These are phyloP conservation scores for Thalassaphorura encarpata DNA, from an alignment of 1,140 invertebrate genomes.

Conservation along the genomic window DNA sequence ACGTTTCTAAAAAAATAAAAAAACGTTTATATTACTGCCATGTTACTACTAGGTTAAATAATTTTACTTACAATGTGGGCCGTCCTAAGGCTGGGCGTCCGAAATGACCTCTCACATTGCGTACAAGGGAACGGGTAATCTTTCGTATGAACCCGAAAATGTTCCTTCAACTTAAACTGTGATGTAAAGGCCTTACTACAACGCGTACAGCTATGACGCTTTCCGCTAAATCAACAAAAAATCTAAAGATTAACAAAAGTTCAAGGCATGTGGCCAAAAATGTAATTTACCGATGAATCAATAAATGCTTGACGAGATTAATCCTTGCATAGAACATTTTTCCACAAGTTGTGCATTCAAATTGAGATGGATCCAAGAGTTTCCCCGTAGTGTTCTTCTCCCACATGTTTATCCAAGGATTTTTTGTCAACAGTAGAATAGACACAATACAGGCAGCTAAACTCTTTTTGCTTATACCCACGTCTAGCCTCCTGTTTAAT, in stretches of 20 bases:
- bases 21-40: no score
- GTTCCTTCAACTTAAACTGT: slow-evolving; percentile 37
- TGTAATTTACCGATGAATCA: slow-evolving; percentile 18
- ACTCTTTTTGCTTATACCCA: no score
- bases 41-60: no score
- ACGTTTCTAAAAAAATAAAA: slow-evolving; percentile 8
- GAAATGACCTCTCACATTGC: slow-evolving; percentile 67
- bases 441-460: slow-evolving; percentile 16
- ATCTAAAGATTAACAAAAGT: neutral
- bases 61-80: slow-evolving; percentile 33
- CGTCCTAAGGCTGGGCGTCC: slow-evolving; percentile 46
- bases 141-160: slow-evolving; percentile 43
- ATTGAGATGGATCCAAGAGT: slow-evolving; percentile 4
- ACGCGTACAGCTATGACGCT: slow-evolving; percentile 10
- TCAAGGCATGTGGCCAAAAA: neutral
- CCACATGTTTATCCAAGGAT: slow-evolving; percentile 9
- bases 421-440: slow-evolving; percentile 7
- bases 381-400: slow-evolving; percentile 10
- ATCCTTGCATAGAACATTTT: slow-evolving; percentile 14
- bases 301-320: slow-evolving; percentile 22
- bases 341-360: slow-evolving; percentile 23
- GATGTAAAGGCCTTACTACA: slow-evolving; percentile 24
- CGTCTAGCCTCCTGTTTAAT: no score
- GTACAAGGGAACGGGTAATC: slow-evolving; percentile 56
- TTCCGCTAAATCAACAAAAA: slow-evolving; percentile 7